These are phyloP conservation scores for Argyrosomus japonicus DNA, from an alignment of 2,113 vertebrate genomes.

Conservation along the genomic window DNA sequence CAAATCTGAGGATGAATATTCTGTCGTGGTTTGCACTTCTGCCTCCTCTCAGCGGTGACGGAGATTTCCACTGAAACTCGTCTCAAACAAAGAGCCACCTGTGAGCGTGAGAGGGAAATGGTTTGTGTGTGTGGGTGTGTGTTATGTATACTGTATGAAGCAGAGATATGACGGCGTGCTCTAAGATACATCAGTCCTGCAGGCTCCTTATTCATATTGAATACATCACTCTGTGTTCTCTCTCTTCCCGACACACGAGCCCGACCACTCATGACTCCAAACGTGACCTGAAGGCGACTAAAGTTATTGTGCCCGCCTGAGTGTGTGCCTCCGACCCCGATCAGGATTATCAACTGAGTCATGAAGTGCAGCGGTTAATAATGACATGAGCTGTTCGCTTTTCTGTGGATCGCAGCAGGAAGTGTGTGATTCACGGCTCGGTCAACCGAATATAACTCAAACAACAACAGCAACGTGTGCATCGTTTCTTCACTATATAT, in stretches of 20 bases:
- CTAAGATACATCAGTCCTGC: not conserved
- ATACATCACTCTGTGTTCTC: not conserved
- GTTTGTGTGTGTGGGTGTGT: conserved; percentile 1
- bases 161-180: not conserved
- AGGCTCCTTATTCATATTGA: not conserved
- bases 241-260: not conserved
- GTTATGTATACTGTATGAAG: not conserved
- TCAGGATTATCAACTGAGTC: conserved; percentile 5
- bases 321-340: not conserved
- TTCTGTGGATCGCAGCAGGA: not conserved
- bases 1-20: not conserved
- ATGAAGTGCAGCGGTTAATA: not conserved
- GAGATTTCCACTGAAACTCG: not conserved
- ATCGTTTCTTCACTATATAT: conserved; percentile 28
- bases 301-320: not conserved
- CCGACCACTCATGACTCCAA: not conserved
- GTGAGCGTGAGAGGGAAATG: not conserved
- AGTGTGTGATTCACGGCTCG: conserved; percentile 8
- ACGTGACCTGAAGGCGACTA: not conserved
- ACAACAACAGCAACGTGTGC: not conserved
- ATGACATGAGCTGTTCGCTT: not conserved
- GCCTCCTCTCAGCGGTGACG: not conserved
- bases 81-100: not conserved
- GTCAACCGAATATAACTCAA: not conserved
- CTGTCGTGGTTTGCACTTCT: not conserved